These are phyloP conservation scores for Drosophila takahashii DNA, from an alignment of 1,140 invertebrate genomes.

Conservation along the genomic window DNA sequence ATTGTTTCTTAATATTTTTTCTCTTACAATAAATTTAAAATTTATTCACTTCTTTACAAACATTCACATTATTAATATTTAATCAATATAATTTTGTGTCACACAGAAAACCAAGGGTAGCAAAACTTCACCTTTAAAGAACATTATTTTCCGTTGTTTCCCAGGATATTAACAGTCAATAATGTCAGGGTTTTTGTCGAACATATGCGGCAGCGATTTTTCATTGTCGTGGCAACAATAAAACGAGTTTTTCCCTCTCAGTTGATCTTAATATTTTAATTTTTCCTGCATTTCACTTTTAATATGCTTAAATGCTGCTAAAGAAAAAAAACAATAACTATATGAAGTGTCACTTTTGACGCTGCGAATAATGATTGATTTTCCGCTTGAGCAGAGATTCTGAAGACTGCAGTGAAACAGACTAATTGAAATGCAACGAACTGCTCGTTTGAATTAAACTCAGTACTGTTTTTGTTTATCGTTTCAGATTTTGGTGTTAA, in stretches of 20 bases:
- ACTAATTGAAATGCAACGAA: constrained; percentile 32
- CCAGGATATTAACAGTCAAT: constrained; percentile 73
- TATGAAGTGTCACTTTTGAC: constrained; percentile 40
- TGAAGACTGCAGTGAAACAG: constrained; percentile 4
- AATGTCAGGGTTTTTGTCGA: constrained; percentile 73
- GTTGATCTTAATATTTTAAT: constrained; percentile 28
- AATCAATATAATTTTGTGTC: too few relatives aligned
- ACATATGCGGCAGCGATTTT: constrained; percentile 73
- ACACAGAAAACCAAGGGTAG: constrained; percentile 2
- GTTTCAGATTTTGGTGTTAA: constrained; percentile 53
- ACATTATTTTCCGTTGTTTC: constrained; percentile 7
- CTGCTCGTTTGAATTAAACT: constrained; percentile 9
- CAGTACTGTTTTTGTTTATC: constrained; percentile 42
- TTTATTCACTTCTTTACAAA: too few relatives aligned
- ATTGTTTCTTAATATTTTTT: too few relatives aligned
- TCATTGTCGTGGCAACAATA: constrained; percentile 57
- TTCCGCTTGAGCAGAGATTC: constrained; percentile 16
- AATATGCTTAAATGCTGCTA: constrained; percentile 37
- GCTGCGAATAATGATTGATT: constrained; percentile 43
- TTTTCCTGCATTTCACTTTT: constrained; percentile 55
- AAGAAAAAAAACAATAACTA: constrained; percentile 25
- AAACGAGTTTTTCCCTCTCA: constrained; percentile 20
- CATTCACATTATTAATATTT: too few relatives aligned
- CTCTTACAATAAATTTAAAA: too few relatives aligned
- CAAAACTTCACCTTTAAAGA: not conserved